These are phyloP conservation scores for Aquatica leii DNA, from an alignment of 2,888 invertebrate species.

Conservation along the genomic window DNA sequence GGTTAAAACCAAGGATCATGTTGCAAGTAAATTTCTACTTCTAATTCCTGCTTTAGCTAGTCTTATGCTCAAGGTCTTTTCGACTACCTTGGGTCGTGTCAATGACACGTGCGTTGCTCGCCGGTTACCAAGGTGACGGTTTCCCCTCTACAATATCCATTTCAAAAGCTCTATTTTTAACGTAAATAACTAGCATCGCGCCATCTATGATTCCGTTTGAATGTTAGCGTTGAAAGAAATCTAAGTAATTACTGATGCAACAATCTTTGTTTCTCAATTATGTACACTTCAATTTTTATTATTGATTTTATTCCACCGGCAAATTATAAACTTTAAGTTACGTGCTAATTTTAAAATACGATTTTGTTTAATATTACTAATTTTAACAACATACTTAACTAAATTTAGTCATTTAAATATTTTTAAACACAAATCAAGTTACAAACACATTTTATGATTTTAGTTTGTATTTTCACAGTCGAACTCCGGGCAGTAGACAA, in stretches of 20 bases:
- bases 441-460: conserved; percentile 23
- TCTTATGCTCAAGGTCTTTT: conserved; percentile 57
- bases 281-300: too few species aligned
- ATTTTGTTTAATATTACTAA: too few species aligned
- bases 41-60: conserved; percentile 22
- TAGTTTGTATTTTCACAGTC: conserved; percentile 53
- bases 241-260: too few species aligned
- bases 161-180: conserved; percentile 31
- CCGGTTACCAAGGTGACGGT: conserved; percentile 57
- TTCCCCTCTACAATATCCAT: conserved; percentile 40
- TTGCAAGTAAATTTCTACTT: conserved; percentile 14
- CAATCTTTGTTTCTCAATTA: too few species aligned
- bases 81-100: conserved; percentile 61
- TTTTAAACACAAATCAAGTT: not conserved
- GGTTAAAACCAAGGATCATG: conserved; percentile 9
- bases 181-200: conserved; percentile 28
- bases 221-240: not conserved
- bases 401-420: too few species aligned
- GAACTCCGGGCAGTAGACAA: conserved; percentile 90
- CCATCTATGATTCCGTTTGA: conserved; percentile 39
- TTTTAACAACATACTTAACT: too few species aligned
- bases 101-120: conserved; percentile 60
- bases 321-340: too few species aligned
- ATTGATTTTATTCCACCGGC: too few species aligned
- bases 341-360: too few species aligned